Base-by-base conservation (phyloP, 2,113 vertebrate species). In the Melanotaenia duboulayi region DNA sequence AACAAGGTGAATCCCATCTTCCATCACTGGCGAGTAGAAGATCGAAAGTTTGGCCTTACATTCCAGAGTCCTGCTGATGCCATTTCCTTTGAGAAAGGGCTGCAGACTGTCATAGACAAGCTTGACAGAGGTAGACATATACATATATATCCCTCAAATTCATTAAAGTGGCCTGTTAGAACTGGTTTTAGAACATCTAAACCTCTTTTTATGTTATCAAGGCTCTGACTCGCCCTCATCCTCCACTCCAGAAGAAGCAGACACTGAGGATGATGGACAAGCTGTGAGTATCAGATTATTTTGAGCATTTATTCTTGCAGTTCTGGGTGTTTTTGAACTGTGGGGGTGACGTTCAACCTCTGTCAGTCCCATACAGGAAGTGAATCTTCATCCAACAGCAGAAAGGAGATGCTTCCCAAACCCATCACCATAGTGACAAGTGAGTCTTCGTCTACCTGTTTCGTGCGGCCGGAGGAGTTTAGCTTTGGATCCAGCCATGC, bases 1-100 rank as follows among this genome's bases (percentile, higher is more conserved):
- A 97, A 96, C 93, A 97, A 97, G 90, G 96, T 96, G 86, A 97
- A 96, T 89, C 96, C 95, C 86, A 96, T 97, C 92, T 97, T 97
- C 90, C 96, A 97, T 87, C 96, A 97, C 86, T 97, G 96, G 96
- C 94, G 95, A 76, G 93, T 97, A 22, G 95, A 96, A 13, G 95
- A 97, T 69, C 94, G 92, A 78, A 97, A 95, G 90, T 96, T 97
- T 63, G 96, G 96, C 66, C 94, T 97, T 72, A 97, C 96, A 0
- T 97, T 97, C 93, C 96, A 97, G 93, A 97, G 95, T 87, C 95
- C 96, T 0, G 95, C 95, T 0, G 96, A 97, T 10, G 96, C 96
- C 23, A 95, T 95, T 73, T 95, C 95, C 66, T 97, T 97, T 50
- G 96, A 97, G 87, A 94, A 90, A 48, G 95, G 95, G 28, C 92